Evolutionary conservation across 2,888 invertebrate species (phyloP).

Genomic region (Xanthia togata): DNA sequence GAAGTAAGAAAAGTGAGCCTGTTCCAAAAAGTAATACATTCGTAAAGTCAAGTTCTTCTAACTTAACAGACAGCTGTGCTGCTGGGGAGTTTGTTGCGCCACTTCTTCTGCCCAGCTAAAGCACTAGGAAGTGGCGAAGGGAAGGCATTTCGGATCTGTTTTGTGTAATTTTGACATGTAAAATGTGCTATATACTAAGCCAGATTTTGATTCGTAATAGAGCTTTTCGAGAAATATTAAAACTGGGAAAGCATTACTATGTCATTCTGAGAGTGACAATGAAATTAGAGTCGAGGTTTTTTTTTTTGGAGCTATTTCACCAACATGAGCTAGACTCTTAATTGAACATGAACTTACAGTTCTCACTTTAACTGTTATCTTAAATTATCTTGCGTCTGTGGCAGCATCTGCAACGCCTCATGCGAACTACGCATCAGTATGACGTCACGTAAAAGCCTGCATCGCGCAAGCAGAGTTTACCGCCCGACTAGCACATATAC

Average conservation of each 20-base stretch:
- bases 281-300: not conserved
- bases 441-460: too few relatives aligned
- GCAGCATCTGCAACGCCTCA: too few relatives aligned
- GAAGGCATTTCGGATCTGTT: too few relatives aligned
- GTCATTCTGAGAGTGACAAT: not conserved
- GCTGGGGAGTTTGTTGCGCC: too few relatives aligned
- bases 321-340: not conserved
- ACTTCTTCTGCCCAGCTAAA: too few relatives aligned
- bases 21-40: not conserved
- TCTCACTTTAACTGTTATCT: not conserved
- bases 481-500: too few relatives aligned
- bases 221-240: not conserved
- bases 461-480: too few relatives aligned
- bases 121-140: too few relatives aligned
- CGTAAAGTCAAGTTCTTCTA: not conserved
- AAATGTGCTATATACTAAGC: too few relatives aligned
- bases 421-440: too few relatives aligned
- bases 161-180: too few relatives aligned
- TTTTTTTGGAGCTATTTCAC: too few relatives aligned
- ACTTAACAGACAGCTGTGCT: not conserved
- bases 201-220: not conserved
- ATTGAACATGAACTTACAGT: not conserved
- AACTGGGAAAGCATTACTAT: not conserved
- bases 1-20: not conserved
- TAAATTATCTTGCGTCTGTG: not conserved